phyloP scores from a whole-genome alignment of 2,888 invertebrate genomes.

The Gasteruption jaculator region DNA sequence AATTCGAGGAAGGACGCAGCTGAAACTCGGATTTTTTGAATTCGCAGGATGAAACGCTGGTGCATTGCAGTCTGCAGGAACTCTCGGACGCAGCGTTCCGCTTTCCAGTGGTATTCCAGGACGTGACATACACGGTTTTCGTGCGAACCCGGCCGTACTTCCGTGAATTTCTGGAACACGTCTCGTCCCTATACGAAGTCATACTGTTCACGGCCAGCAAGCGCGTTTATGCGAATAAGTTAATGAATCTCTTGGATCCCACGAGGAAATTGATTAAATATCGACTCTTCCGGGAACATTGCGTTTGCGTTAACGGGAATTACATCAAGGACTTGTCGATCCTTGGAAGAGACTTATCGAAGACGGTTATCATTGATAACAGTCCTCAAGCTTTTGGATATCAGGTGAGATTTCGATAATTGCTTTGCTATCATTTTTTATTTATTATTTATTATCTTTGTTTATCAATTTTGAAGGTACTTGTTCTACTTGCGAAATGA shows the following conservation, averaged over 20 bases:
- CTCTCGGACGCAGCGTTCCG: slow-evolving; percentile 88
- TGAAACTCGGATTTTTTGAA: slow-evolving; percentile 23
- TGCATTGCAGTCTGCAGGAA: slow-evolving; percentile 91
- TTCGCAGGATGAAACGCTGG: slow-evolving; percentile 93
- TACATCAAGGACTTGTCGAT: slow-evolving; percentile 95
- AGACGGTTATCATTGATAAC: slow-evolving; percentile 84
- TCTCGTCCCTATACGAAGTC: slow-evolving; percentile 84
- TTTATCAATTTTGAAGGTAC: background rate
- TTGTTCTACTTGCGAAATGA: background rate
- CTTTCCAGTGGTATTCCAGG: slow-evolving; percentile 89
- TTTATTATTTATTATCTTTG: no score
- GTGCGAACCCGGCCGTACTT: slow-evolving; percentile 90
- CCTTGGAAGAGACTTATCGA: slow-evolving; percentile 84
- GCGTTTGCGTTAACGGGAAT: slow-evolving; percentile 91
- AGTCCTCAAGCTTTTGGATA: slow-evolving; percentile 92
- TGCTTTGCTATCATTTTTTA: background rate
- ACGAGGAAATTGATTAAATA: slow-evolving; percentile 85
- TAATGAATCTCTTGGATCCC: slow-evolving; percentile 88
- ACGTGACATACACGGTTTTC: slow-evolving; percentile 80
- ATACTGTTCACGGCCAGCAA: slow-evolving; percentile 95
- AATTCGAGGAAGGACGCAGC: background rate
- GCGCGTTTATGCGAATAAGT: slow-evolving; percentile 89
- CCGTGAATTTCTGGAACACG: slow-evolving; percentile 85
- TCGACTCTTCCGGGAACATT: slow-evolving; percentile 91
- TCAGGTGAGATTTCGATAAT: slow-evolving; percentile 57